These are phyloP conservation scores for Drosophila parabipectinata DNA, from an alignment of 1,140 invertebrate species.

Conservation along the genomic window DNA sequence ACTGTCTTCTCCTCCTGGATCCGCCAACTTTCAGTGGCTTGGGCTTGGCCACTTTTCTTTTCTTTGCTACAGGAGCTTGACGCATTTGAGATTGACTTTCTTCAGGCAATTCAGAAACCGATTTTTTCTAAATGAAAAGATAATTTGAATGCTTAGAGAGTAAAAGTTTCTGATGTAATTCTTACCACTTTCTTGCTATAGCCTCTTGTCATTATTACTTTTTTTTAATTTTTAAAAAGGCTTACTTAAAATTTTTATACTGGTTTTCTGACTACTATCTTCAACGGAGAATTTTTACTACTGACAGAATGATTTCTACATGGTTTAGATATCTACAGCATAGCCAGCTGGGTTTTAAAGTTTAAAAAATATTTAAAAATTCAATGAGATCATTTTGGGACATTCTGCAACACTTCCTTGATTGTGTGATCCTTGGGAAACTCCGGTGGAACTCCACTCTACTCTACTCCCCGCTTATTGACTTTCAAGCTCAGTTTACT, in stretches of 20 bases:
- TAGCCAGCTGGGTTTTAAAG: background rate
- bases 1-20: background rate
- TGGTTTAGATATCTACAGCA: background rate
- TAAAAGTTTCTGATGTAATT: too few species aligned
- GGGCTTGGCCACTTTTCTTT: background rate
- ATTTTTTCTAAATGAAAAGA: background rate
- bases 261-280: background rate
- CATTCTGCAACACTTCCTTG: slow-evolving; percentile 13
- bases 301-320: background rate
- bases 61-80: background rate
- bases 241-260: background rate
- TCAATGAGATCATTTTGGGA: slow-evolving; percentile 13
- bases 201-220: background rate
- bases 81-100: background rate
- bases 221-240: background rate
- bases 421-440: slow-evolving; percentile 1
- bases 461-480: slow-evolving; percentile 22
- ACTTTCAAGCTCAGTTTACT: slow-evolving; percentile 60
- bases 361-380: background rate
- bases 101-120: background rate
- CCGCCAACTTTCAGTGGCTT: background rate
- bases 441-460: slow-evolving; percentile 12
- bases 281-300: background rate
- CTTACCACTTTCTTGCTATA: background rate
- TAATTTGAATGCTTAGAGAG: background rate